phyloP scores from a whole-genome alignment of 2,888 invertebrate genomes.

The Cataglyphis albicans region DNA sequence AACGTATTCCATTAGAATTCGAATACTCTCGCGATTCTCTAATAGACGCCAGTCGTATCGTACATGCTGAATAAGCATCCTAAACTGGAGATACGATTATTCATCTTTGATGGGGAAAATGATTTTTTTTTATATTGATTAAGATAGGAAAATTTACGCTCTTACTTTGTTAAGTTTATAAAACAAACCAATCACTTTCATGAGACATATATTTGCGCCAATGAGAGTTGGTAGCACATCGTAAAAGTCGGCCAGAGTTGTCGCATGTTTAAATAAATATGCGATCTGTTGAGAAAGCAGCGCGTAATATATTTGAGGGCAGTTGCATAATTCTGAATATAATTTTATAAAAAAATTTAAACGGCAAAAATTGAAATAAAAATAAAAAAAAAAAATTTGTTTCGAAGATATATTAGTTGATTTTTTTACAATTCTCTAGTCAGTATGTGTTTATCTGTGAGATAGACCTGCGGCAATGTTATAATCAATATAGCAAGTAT shows the following conservation, averaged over 20 bases:
- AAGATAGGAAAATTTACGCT: not conserved
- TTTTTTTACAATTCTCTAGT: not conserved
- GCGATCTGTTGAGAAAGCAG: slow-evolving; percentile 3
- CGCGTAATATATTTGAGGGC: not conserved
- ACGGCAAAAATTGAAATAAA: not conserved
- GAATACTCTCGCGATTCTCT: not conserved
- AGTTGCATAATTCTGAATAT: not conserved
- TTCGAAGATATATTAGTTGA: not conserved
- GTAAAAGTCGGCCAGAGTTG: not conserved
- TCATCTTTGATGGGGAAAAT: not conserved
- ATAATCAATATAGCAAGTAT: not conserved
- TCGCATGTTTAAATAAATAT: slow-evolving; percentile 6
- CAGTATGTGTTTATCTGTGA: not conserved
- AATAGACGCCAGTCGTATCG: slow-evolving; percentile 21
- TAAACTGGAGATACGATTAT: not conserved
- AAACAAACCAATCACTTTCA: not conserved
- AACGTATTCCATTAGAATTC: slow-evolving; percentile 10
- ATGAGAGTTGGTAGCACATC: not conserved
- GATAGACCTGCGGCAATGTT: slow-evolving; percentile 24
- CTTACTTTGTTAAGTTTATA: not conserved
- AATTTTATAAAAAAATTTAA: not conserved
- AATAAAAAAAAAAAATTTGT: not conserved
- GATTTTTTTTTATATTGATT: not conserved
- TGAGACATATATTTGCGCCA: not conserved
- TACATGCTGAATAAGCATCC: slow-evolving; percentile 22